These are phyloP conservation scores for Aramus guarauna DNA, from an alignment of 2,113 vertebrate species.

Conservation along the genomic window DNA sequence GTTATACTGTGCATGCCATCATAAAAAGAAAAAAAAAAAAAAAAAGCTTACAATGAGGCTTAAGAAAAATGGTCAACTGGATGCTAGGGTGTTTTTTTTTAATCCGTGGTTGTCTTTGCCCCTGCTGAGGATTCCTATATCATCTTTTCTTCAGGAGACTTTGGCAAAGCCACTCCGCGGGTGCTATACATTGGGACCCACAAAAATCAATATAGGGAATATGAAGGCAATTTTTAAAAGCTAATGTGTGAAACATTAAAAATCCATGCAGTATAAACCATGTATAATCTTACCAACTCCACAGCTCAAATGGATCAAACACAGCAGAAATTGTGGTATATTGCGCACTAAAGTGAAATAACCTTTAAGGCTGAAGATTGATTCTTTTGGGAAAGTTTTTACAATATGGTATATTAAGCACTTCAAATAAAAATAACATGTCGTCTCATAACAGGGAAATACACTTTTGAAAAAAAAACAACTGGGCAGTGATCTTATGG, in stretches of 20 bases:
- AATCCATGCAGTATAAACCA: constrained; percentile 34
- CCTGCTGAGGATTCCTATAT: constrained; percentile 32
- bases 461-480: constrained; percentile 11
- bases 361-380: constrained; percentile 33
- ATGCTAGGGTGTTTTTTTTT: not conserved
- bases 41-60: not conserved
- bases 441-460: not conserved
- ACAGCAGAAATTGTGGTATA: constrained; percentile 16
- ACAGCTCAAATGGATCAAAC: constrained; percentile 21
- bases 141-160: constrained; percentile 41
- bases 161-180: not conserved
- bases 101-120: not conserved
- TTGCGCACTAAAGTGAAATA: constrained; percentile 5
- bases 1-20: constrained; percentile 35
- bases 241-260: constrained; percentile 60
- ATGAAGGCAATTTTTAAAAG: constrained; percentile 46
- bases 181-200: not conserved
- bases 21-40: not conserved
- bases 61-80: constrained; percentile 37
- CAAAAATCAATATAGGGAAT: constrained; percentile 30
- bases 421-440: not conserved
- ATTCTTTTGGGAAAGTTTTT: constrained; percentile 29
- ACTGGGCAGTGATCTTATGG: not conserved
- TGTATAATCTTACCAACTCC: constrained; percentile 14
- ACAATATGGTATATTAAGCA: constrained; percentile 5